Percentiles rank a stretch among this genome's conserved stretches.
Conservation (phyloP, 2,113 vertebrate genomes). For the Balaenoptera acutorostrata region DNA sequence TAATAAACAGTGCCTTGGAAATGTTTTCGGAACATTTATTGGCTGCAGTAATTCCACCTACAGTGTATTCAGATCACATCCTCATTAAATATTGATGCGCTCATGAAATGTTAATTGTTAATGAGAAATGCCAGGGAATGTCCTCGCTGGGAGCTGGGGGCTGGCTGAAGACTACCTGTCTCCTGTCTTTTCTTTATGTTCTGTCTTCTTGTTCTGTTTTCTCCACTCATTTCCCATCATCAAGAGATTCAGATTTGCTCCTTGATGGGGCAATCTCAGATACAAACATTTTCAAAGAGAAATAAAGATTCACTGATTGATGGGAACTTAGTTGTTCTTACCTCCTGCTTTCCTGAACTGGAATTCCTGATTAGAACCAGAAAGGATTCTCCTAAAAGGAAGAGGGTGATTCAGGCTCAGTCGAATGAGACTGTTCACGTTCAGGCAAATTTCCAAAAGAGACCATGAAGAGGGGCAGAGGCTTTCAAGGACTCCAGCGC, state of each 20-base stretch:
- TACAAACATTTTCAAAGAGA: not conserved
- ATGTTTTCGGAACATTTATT: conserved; percentile 76
- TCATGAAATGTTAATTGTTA: conserved; percentile 82
- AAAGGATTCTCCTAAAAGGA: not conserved
- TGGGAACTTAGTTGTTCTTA: not conserved
- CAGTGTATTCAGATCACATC: conserved; percentile 73
- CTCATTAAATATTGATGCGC: conserved; percentile 79
- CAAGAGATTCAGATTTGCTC: not conserved
- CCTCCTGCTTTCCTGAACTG: not conserved
- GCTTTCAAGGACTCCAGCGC: not conserved
- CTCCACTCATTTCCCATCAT: not conserved
- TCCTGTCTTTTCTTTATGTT: not conserved
- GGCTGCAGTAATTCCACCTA: conserved; percentile 77
- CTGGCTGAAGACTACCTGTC: not conserved
- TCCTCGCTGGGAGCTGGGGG: conserved; percentile 29
- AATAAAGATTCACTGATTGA: not conserved
- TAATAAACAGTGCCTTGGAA: conserved; percentile 74
- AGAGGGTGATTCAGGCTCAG: not conserved
- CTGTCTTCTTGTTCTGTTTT: not conserved
- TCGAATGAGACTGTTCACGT: not conserved
- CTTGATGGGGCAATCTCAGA: not conserved
- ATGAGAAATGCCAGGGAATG: conserved; percentile 67
- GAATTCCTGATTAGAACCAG: not conserved
- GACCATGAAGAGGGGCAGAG: not conserved
- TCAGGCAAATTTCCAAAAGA: not conserved